Evolutionary conservation across 2,113 vertebrate species (phyloP), one percentile per base, ranked within the genome.

Genomic region (Urocynchramus pylzowi): DNA sequence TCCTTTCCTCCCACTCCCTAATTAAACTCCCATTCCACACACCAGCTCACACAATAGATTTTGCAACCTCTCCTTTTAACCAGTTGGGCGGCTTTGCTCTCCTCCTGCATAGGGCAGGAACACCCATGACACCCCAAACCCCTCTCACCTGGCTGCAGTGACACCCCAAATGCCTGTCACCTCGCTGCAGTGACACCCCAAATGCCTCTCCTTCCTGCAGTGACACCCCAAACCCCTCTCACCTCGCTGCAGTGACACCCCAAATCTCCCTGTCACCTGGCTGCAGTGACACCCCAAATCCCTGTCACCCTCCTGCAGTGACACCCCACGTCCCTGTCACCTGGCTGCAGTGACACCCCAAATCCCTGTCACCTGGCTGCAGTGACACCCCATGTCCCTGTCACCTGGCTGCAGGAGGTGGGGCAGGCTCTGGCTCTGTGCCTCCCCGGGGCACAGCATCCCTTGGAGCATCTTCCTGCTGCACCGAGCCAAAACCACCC

Each of bases 401-500:
- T 59, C 65, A 26, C 64, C 74, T 47, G 60, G 74, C 83, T 2
- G 8, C 75, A 24, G 59, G 84, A 70, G 12, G 54, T 13, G 0
- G 53, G 69, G 59, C 49, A 42, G 70, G 84, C 81, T 77, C 85
- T 28, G 78, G 63, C 4, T 1, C 68, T n/a, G 37, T 2, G 1
- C 45, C 41, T n/a, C 17, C n/a, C 47, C 15, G 6, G 79, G 54
- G n/a, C 65, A n/a, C 79, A 77, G 71, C 89, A 69, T 60, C 53
- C 9, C 76, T 67, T 60, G 69, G 75, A 83, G 92, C 44, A 59
- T 5, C 57, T 39, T 44, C 76, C 70, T 42, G 45, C 27, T 57
- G 50, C 68, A 73, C 45, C 2, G 15, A 86, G 91, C 80, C 93
- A 95, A 96, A 94, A 69, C 79, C 83, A 80, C 59, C 50, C 47